These are phyloP conservation scores for Micromussa lordhowensis DNA, from an alignment of 92 coral and sea anemone genomes.

Conservation along the genomic window DNA sequence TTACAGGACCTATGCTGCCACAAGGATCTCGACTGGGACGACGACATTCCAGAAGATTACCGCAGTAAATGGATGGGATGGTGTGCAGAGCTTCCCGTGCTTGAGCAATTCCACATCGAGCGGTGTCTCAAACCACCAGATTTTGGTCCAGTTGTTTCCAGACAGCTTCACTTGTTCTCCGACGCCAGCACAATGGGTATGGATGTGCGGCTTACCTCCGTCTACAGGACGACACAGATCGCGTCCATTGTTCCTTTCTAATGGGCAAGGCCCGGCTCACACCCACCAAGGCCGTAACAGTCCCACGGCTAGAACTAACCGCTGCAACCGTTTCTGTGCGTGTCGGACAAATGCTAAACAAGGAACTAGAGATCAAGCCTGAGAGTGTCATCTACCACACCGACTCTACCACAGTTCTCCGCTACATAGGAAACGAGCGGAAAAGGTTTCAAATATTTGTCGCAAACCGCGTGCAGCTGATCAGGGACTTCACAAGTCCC, in stretches of 20 bases:
- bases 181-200: constrained; percentile 57
- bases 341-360: constrained; percentile 30
- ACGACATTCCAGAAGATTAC: constrained; percentile 59
- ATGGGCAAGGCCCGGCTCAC: constrained; percentile 46
- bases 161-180: constrained; percentile 47
- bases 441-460: constrained; percentile 60
- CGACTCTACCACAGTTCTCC: too few relatives aligned
- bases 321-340: constrained; percentile 54
- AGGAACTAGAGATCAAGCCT: constrained; percentile 23
- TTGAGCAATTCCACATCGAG: not conserved
- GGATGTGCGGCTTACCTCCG: constrained; percentile 55
- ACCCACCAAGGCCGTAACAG: constrained; percentile 43
- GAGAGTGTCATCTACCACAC: constrained; percentile 38
- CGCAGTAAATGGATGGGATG: not conserved
- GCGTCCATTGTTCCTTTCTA: constrained; percentile 43
- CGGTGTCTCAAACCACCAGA: too few relatives aligned
- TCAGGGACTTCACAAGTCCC: constrained; percentile 51
- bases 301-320: constrained; percentile 55
- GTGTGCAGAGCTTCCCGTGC: not conserved
- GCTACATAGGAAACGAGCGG: constrained; percentile 45
- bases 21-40: constrained; percentile 70
- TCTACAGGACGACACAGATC: constrained; percentile 22
- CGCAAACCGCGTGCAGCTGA: constrained; percentile 69
- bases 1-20: constrained; percentile 63
- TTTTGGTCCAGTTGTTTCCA: too few relatives aligned